These are phyloP conservation scores for Hymenochirus boettgeri DNA, from an alignment of 2,113 vertebrate species.

Conservation along the genomic window DNA sequence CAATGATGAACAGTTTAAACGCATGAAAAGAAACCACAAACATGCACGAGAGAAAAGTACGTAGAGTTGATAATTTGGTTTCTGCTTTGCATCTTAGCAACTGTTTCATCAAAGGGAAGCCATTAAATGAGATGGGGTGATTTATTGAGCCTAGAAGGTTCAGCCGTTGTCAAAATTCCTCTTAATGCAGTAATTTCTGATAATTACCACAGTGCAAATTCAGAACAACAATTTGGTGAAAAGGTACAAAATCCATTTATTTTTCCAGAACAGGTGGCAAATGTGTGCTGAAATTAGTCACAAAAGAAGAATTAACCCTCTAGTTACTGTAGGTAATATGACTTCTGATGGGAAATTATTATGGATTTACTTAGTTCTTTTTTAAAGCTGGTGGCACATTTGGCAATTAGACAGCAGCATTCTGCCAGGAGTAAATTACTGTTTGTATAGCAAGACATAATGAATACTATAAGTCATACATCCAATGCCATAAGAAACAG, in stretches of 20 bases:
- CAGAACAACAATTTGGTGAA: slow-evolving; percentile 41
- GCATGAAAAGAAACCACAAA: slow-evolving; percentile 24
- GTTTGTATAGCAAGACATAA: too few relatives aligned
- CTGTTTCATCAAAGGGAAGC: slow-evolving; percentile 37
- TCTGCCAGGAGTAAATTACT: too few relatives aligned
- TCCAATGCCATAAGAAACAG: too few relatives aligned
- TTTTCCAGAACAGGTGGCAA: slow-evolving; percentile 35
- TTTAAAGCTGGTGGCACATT: too few relatives aligned
- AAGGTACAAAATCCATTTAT: slow-evolving; percentile 41
- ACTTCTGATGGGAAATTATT: too few relatives aligned
- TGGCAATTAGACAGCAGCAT: too few relatives aligned
- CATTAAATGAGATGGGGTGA: slow-evolving; percentile 40
- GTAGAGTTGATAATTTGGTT: slow-evolving; percentile 20
- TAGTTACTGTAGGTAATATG: slow-evolving; percentile 3
- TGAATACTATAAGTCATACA: too few relatives aligned
- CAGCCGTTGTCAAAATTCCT: slow-evolving; percentile 37
- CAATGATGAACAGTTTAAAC: slow-evolving; percentile 32
- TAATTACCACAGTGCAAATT: slow-evolving; percentile 41
- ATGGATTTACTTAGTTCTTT: too few relatives aligned
- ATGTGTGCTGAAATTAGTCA: slow-evolving; percentile 34
- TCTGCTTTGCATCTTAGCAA: slow-evolving; percentile 36
- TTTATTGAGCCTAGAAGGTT: slow-evolving; percentile 38
- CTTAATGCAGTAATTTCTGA: slow-evolving; percentile 40
- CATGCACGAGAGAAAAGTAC: slow-evolving; percentile 19
- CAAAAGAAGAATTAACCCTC: slow-evolving; percentile 34